Evolutionary conservation across 30 jellyfish, hydroid and myxozoan genomes (phyloP), one percentile per base, ranked within the genome.

Genomic region (Sanderia malayensis): DNA sequence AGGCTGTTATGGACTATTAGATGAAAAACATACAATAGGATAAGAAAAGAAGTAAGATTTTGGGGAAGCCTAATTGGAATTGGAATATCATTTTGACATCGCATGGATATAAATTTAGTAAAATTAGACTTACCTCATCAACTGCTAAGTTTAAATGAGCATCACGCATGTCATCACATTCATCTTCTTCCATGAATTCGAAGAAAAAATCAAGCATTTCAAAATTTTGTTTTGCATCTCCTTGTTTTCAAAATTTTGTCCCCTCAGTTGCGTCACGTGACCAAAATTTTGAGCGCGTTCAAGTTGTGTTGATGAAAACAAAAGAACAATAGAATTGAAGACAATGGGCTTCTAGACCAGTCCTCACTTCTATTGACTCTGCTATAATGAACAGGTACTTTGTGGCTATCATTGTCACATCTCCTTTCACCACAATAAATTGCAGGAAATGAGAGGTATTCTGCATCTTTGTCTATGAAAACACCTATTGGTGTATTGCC

Each of bases 231-330:
- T 41, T 6, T 41, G 8, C 55, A 15, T 15, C 55, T 8, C 55
- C 55, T 6, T 41, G 55, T 41, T 41, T 41, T 41, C 55, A 41
- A 41, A 41, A 41, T 41, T 41, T 41, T 41, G 55, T 41, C 55
- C 55, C 55, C 55, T 41, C 55, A 41, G 55, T 41, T 41, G 15
- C 55, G 55, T 41, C 55, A 41, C 55, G 55, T 41, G 55, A 41
- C 55, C 55, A 41, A 41, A 41, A 41, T 41, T 41, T 41, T 41
- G 55, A 41, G 55, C 55, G 55, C 55, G 55, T 41, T 15, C 55
- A 41, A 41, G 55, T 41, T 41, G 55, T 41, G 55, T 41, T 41
- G 55, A 41, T 41, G 55, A 41, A 41, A 41, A 41, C 55, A 41
- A 41, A 41, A 41, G 55, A 41, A 41, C 55, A 41, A 41, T 41